Percentiles rank a stretch among this genome's conserved stretches.
Evolutionary conservation across 2,113 vertebrate genomes (phyloP).

Genomic region (Cynoglossus semilaevis): DNA sequence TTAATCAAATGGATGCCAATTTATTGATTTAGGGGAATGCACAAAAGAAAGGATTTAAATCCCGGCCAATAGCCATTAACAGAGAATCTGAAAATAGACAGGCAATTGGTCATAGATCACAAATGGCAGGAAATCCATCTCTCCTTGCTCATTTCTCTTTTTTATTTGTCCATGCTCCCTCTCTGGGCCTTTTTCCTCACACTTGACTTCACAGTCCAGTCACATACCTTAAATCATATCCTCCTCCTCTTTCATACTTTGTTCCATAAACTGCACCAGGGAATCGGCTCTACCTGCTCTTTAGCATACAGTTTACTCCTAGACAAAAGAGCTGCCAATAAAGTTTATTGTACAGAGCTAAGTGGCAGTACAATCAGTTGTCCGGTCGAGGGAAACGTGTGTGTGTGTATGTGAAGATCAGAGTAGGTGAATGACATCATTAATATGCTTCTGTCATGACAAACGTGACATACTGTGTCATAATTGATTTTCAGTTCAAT

Average conservation of each 20-base stretch:
- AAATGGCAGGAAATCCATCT: conserved; percentile 74
- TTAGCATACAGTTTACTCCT: conserved; percentile 10
- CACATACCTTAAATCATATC: background rate
- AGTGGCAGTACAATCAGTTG: conserved; percentile 38
- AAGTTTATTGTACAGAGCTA: conserved; percentile 55
- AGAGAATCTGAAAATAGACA: conserved; percentile 68
- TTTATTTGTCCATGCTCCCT: conserved; percentile 37
- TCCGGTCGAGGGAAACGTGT: conserved; percentile 21
- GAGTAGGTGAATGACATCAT: conserved; percentile 64
- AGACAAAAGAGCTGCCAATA: conserved; percentile 42
- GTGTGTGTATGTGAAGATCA: conserved; percentile 4
- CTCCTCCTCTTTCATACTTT: background rate
- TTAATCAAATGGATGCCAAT: conserved; percentile 73
- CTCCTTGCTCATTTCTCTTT: conserved; percentile 41
- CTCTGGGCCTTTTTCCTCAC: conserved; percentile 20
- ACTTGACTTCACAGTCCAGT: conserved; percentile 8
- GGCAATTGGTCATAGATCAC: conserved; percentile 73
- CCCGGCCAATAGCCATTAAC: conserved; percentile 69
- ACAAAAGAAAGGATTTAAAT: conserved; percentile 74
- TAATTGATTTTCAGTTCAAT: conserved; percentile 91
- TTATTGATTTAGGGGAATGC: conserved; percentile 70
- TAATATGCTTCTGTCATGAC: conserved; percentile 84
- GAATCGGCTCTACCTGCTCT: conserved; percentile 9
- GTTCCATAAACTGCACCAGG: conserved; percentile 2
- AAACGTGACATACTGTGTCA: conserved; percentile 87